phyloP scores from a whole-genome alignment of 2,888 invertebrate species.

The Parnassius smintheus region DNA sequence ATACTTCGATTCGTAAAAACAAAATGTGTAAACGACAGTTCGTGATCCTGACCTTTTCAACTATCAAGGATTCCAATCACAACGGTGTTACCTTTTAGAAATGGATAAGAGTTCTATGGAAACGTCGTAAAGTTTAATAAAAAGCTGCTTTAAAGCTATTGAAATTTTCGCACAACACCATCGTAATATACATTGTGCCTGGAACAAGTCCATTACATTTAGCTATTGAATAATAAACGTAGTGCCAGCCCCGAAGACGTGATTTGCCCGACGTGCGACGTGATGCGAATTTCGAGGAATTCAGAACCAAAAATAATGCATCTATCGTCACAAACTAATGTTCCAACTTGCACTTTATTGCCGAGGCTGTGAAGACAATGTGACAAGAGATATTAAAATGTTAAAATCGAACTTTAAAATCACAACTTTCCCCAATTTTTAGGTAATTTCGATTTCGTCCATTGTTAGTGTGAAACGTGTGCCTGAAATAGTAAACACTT shows the following conservation, averaged over 20 bases:
- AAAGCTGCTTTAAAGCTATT: conserved; percentile 25
- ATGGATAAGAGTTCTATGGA: no score
- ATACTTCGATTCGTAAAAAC: no score
- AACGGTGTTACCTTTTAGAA: no score
- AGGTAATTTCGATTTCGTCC: conserved; percentile 41
- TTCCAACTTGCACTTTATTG: conserved; percentile 56
- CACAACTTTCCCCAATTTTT: conserved; percentile 56
- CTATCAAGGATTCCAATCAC: no score
- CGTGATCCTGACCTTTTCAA: no score
- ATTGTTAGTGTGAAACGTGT: conserved; percentile 61
- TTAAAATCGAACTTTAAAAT: conserved; percentile 47
- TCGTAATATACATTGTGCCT: conserved; percentile 37
- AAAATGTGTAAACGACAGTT: no score
- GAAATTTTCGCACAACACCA: conserved; percentile 32
- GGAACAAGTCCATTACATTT: conserved; percentile 64
- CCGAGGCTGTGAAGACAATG: conserved; percentile 37
- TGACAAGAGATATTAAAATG: conserved; percentile 39
- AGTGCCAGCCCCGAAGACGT: conserved; percentile 53
- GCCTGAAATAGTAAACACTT: conserved; percentile 53
- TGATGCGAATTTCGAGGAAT: conserved; percentile 52
- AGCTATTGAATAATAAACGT: conserved; percentile 71
- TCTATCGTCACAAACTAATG: conserved; percentile 40
- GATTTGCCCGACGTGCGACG: conserved; percentile 51
- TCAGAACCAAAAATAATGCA: conserved; percentile 39
- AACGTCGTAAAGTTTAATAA: no score